phyloP scores from a whole-genome alignment of 2,797 vertebrate genomes.

The Champsocephalus esox region DNA sequence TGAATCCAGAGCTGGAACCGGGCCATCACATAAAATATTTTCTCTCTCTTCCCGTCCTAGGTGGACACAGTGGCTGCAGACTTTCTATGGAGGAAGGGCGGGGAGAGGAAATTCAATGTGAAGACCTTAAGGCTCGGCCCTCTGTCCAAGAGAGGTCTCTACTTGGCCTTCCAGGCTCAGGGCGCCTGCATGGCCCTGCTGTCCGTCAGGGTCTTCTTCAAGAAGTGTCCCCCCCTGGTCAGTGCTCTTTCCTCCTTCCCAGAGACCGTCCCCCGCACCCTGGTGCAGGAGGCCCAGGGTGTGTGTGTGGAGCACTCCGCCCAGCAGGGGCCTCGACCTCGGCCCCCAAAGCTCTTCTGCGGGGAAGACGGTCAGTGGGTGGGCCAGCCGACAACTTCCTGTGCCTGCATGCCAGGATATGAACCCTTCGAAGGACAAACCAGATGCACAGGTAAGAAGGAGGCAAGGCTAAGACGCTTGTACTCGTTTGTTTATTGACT shows the following conservation, averaged over 20 bases:
- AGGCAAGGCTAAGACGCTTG: slow-evolving; percentile 1
- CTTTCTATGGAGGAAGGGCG: slow-evolving; percentile 87
- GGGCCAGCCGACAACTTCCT: slow-evolving; percentile 87
- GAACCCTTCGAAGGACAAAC: slow-evolving; percentile 84
- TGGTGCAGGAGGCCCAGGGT: slow-evolving; percentile 90
- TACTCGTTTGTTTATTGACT: slow-evolving; percentile 31
- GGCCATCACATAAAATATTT: slow-evolving; percentile 46
- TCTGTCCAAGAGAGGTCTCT: slow-evolving; percentile 88
- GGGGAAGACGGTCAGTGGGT: slow-evolving; percentile 93
- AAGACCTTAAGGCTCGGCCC: slow-evolving; percentile 91
- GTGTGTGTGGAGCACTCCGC: slow-evolving; percentile 85
- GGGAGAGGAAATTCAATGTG: slow-evolving; percentile 87
- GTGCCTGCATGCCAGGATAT: slow-evolving; percentile 84
- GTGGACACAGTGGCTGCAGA: slow-evolving; percentile 94
- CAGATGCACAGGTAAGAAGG: slow-evolving; percentile 85
- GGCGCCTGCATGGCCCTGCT: slow-evolving; percentile 93
- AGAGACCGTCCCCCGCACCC: slow-evolving; percentile 88
- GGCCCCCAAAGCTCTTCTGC: slow-evolving; percentile 90
- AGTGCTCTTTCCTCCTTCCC: slow-evolving; percentile 88
- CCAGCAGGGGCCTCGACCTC: slow-evolving; percentile 78
- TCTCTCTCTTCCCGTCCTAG: slow-evolving; percentile 70
- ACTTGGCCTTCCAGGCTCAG: slow-evolving; percentile 93
- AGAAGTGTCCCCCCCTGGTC: slow-evolving; percentile 87
- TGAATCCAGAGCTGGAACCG: slow-evolving; percentile 33
- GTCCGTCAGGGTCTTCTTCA: slow-evolving; percentile 90